A percentile compares a stretch with the other conserved stretches of the same genome.
These are phyloP conservation scores for Leptopilina clavipes DNA, from an alignment of 1,140 invertebrate genomes.

Conservation along the genomic window DNA sequence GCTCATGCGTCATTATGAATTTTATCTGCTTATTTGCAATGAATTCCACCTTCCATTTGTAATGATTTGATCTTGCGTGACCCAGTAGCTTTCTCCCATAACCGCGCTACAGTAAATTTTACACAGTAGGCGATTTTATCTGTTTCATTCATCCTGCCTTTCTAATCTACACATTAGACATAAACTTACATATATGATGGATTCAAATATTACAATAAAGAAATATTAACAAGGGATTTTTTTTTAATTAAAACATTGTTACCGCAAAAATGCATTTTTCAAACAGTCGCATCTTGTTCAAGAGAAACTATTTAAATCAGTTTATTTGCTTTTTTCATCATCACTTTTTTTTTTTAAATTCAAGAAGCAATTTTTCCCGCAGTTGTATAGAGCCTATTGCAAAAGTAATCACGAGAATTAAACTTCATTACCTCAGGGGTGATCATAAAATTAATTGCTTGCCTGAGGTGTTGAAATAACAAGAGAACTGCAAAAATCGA, in stretches of 20 bases:
- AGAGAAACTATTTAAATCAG: constrained; percentile 9
- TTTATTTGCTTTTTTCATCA: neutral
- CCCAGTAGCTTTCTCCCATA: constrained; percentile 28
- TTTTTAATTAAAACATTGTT: too few species aligned
- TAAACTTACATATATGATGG: neutral
- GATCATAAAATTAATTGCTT: constrained; percentile 14
- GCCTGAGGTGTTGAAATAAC: constrained; percentile 26
- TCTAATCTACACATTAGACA: constrained; percentile 1
- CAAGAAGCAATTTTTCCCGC: neutral
- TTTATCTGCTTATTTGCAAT: constrained; percentile 6
- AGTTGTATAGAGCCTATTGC: constrained; percentile 6
- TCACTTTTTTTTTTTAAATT: neutral
- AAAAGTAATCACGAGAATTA: constrained; percentile 18
- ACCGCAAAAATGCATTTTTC: too few species aligned
- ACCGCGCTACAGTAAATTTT: neutral
- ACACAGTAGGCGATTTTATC: constrained; percentile 22
- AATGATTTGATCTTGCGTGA: constrained; percentile 33
- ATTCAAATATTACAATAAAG: constrained; percentile 11
- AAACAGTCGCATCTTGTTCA: too few species aligned
- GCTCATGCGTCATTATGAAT: constrained; percentile 7
- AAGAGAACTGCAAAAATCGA: constrained; percentile 17
- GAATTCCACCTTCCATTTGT: constrained; percentile 11
- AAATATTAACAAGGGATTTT: too few species aligned
- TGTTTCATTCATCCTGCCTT: constrained; percentile 24
- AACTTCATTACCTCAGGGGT: constrained; percentile 26